These are phyloP conservation scores for Ceratitis capitata DNA, from an alignment of 1,140 invertebrate genomes.

Conservation along the genomic window DNA sequence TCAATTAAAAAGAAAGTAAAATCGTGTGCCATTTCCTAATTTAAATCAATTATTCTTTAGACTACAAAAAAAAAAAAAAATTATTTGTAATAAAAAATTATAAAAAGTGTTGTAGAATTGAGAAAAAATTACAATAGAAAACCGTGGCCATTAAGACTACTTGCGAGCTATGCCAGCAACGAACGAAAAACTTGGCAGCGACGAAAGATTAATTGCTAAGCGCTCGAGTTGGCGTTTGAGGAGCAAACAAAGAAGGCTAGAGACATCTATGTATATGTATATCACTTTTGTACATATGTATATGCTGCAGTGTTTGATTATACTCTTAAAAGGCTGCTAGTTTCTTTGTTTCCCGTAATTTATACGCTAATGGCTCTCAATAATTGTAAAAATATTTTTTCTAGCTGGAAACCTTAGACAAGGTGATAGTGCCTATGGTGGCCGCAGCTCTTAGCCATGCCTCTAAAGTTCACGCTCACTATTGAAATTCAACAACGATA, in stretches of 20 bases:
- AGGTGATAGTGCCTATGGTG: neutral
- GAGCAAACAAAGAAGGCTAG: neutral
- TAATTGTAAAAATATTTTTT: no score
- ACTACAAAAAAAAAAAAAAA: neutral
- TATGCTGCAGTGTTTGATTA: neutral
- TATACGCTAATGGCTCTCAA: neutral
- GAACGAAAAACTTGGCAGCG: neutral
- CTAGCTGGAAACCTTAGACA: neutral
- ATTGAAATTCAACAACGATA: neutral
- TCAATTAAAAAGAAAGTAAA: neutral
- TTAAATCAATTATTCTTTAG: neutral
- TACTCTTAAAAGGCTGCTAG: neutral
- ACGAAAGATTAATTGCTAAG: constrained; percentile 15
- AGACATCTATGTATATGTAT: neutral
- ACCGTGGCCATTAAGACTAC: neutral
- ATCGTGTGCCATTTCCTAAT: neutral
- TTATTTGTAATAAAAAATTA: neutral
- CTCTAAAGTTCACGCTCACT: neutral
- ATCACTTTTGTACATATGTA: neutral
- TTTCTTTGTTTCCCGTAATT: neutral
- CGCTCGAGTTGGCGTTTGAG: neutral
- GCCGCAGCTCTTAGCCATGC: neutral
- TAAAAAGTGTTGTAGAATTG: no score
- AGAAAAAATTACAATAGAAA: neutral
- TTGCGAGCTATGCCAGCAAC: neutral